Evolutionary conservation across 2,113 vertebrate species (phyloP), one percentile per base, ranked within the genome.

Genomic region (Leuciscus idus): DNA sequence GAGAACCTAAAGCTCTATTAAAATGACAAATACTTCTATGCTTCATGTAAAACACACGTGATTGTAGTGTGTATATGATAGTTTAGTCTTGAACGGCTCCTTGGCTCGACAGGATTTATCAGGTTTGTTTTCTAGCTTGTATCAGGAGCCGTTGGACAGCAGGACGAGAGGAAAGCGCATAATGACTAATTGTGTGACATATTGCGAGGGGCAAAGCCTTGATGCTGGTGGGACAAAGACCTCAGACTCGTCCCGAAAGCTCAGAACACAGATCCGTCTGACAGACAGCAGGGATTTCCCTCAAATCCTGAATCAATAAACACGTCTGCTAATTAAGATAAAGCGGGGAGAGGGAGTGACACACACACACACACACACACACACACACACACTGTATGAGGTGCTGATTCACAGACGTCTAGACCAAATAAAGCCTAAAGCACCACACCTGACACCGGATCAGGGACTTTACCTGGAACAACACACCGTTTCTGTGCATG

Each of bases 291-390:
- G 64, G 89, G 92, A 92, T 94, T 94, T 91, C 62, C 90, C 85
- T 79, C 66, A 94, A 94, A 94, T 94, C 94, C 93, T n/a, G 23
- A 93, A 95, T 95, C 94, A 93, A 94, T 94, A 93, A 92, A 93
- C 90, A 90, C 89, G 91, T 92, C 93, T 93, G 93, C 91, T 94
- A 94, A 95, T 95, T 94, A 95, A 28, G 48, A 48, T 10, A 52
- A 10, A 39, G 75, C 50, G 73, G 90, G 86, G 76, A 87, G 81
- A 43, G 21, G 55, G 83, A 75, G 81, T 15, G 52, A 50, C 66
- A 28, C 36, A 26, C 17, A 66, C 61, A 59, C 15, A 61, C 26
- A 66, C 50, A 64, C 15, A 61, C 26, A 66, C 61, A 66, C 17
- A 64, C 15, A 61, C 26, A 26, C 17, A 66, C 61, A 66, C 17